A percentile compares a stretch with the other conserved stretches of the same genome.
These are phyloP conservation scores for Lasiurus cinereus DNA, from an alignment of 2,113 vertebrate species.

Conservation along the genomic window DNA sequence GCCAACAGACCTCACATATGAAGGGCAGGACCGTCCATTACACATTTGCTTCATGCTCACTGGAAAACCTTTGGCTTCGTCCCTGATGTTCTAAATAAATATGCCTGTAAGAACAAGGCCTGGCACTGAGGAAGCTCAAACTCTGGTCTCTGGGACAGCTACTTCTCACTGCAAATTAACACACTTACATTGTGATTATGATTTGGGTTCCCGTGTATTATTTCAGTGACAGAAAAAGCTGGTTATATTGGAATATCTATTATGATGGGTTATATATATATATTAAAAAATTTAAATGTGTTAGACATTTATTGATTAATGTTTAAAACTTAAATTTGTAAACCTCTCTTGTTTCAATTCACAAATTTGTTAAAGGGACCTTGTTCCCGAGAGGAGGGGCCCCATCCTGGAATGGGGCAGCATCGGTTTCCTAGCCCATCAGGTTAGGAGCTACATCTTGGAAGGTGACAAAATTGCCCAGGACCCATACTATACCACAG, in stretches of 20 bases:
- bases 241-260: not conserved
- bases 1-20: not conserved
- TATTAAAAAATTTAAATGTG: not conserved
- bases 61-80: conserved; percentile 44
- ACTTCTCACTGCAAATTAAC: not conserved
- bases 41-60: not conserved
- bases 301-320: not conserved
- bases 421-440: not conserved
- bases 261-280: conserved; percentile 2
- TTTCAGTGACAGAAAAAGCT: not conserved
- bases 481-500: not conserved
- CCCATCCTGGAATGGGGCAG: not conserved
- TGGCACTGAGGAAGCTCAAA: not conserved
- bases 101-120: not conserved
- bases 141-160: not conserved
- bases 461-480: not conserved
- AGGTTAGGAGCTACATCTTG: not conserved
- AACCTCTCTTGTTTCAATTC: conserved; percentile 8
- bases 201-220: not conserved
- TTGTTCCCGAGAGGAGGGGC: not conserved
- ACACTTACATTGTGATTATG: not conserved
- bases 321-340: not conserved
- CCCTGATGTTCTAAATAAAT: conserved; percentile 45
- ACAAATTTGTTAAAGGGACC: not conserved
- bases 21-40: not conserved